These are phyloP conservation scores for Cataglyphis cursor DNA, from an alignment of 2,888 invertebrate species.

Conservation along the genomic window DNA sequence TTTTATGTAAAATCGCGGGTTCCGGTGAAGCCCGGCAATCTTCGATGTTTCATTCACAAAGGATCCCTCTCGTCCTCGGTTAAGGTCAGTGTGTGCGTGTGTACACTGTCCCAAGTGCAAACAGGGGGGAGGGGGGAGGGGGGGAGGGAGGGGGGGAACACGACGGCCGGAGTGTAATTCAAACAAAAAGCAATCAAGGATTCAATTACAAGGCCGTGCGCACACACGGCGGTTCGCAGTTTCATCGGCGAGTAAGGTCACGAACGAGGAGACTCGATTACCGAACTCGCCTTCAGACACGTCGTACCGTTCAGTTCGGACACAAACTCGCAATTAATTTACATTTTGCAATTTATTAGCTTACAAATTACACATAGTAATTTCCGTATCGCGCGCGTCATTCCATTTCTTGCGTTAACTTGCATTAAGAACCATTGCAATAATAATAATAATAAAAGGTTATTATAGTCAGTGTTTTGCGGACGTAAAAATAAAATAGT, in stretches of 20 bases:
- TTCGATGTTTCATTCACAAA: slow-evolving; percentile 46
- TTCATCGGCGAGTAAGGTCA: slow-evolving; percentile 56
- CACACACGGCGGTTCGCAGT: slow-evolving; percentile 31
- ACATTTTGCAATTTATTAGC: background rate
- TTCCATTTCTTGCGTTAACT: background rate
- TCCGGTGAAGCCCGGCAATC: slow-evolving; percentile 15
- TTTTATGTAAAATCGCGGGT: background rate
- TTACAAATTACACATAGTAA: background rate
- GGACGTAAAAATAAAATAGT: background rate
- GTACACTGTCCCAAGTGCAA: slow-evolving; percentile 41
- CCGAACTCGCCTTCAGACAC: slow-evolving; percentile 39
- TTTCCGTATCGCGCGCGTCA: background rate
- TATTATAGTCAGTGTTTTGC: slow-evolving; percentile 8
- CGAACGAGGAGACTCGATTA: slow-evolving; percentile 59
- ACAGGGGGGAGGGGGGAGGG: slow-evolving; percentile 33
- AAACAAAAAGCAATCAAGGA: slow-evolving; percentile 68
- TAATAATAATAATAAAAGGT: background rate
- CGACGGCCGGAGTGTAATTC: slow-evolving; percentile 56
- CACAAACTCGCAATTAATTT: slow-evolving; percentile 32
- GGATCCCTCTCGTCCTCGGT: slow-evolving; percentile 23
- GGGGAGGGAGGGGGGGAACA: slow-evolving; percentile 31
- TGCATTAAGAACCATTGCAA: background rate
- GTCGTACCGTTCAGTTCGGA: background rate
- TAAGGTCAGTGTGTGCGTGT: slow-evolving; percentile 52
- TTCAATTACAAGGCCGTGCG: slow-evolving; percentile 61